Evolutionary conservation across 2,888 invertebrate species (phyloP).

Genomic region (Troides aeacus): DNA sequence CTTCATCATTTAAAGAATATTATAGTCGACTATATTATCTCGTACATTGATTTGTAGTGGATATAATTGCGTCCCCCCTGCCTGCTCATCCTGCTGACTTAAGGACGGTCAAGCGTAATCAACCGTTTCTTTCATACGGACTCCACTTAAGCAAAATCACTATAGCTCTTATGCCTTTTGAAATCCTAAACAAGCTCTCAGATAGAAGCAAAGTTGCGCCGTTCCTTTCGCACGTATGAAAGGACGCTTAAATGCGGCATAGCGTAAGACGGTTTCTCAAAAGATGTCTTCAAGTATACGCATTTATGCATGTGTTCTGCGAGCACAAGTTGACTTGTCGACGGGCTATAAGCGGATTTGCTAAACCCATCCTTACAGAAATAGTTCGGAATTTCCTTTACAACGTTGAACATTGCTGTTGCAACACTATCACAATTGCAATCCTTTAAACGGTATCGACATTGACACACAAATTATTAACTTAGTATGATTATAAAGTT

Average conservation of each 20-base stretch:
- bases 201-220: conserved; percentile 38
- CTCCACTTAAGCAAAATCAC: conserved; percentile 38
- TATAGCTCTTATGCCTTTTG: conserved; percentile 37
- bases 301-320: conserved; percentile 39
- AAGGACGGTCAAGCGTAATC: conserved; percentile 55
- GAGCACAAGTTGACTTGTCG: conserved; percentile 41
- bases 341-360: conserved; percentile 46
- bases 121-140: conserved; percentile 47
- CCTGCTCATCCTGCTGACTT: conserved; percentile 53
- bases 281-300: conserved; percentile 37
- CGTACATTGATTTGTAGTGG: conserved; percentile 41
- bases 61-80: conserved; percentile 43
- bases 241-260: conserved; percentile 31
- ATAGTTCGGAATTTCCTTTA: conserved; percentile 63
- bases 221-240: conserved; percentile 43
- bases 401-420: conserved; percentile 30
- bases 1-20: conserved; percentile 28
- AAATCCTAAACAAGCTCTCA: conserved; percentile 40
- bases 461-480: no score
- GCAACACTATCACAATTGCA: conserved; percentile 22
- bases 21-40: conserved; percentile 39
- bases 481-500: background rate
- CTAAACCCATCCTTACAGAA: conserved; percentile 62
- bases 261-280: conserved; percentile 46
- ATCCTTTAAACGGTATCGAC: background rate